These are phyloP conservation scores for Benitochromis conjunctus DNA, from an alignment of 2,113 vertebrate genomes.

Conservation along the genomic window DNA sequence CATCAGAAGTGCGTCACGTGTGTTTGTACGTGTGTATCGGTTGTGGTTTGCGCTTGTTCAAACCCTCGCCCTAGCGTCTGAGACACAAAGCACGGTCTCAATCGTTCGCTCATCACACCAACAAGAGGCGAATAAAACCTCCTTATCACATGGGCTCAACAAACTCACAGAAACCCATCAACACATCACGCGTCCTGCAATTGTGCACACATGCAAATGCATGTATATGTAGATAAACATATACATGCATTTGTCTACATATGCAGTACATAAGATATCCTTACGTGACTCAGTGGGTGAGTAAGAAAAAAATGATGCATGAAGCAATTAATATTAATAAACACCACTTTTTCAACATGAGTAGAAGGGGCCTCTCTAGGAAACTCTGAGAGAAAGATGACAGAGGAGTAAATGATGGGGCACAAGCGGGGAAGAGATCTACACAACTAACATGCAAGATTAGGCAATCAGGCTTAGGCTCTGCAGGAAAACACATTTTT, in stretches of 20 bases:
- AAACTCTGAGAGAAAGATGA: neutral
- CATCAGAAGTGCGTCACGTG: conserved; percentile 14
- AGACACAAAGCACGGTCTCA: neutral
- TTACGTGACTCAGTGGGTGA: neutral
- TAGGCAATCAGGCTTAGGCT: neutral
- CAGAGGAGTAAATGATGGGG: neutral
- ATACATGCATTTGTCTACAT: neutral
- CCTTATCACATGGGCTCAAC: neutral
- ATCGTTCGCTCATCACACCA: neutral
- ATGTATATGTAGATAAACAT: too few relatives aligned
- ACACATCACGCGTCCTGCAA: neutral
- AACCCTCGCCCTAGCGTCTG: neutral
- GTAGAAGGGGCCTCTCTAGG: neutral
- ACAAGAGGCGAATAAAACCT: neutral
- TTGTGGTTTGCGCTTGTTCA: neutral
- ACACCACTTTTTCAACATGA: neutral
- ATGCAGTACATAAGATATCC: neutral
- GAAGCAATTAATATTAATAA: neutral
- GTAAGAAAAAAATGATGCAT: neutral
- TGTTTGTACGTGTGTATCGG: neutral
- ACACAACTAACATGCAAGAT: neutral
- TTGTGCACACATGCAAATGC: neutral
- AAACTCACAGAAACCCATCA: neutral
- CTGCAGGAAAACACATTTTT: neutral
- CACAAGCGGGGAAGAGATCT: neutral